Base-by-base conservation (phyloP, 1,140 invertebrate species). In the Atta colombica region DNA sequence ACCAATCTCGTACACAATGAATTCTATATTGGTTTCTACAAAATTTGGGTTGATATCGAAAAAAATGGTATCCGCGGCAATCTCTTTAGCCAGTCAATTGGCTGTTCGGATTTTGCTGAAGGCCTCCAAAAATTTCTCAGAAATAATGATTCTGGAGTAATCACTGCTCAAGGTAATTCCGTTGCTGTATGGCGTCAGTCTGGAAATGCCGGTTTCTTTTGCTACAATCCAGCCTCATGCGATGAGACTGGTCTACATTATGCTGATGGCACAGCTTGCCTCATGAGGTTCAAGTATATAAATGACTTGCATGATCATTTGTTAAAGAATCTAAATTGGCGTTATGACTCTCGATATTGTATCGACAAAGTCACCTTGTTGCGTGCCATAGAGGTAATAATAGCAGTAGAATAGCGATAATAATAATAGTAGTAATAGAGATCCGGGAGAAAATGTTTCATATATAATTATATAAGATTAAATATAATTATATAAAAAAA, bases 11-110 rank as follows among this genome's bases (percentile, higher is more conserved):
- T 94, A 1, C 74, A 90, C 60, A 89, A 93, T 0, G 93, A 94
- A 72, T 94, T 94, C 77, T 93, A 92, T 39, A 77, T 94, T 14
- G 89, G 91, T 0, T 90, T 92, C 55, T 94, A 93, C 55, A 94
- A 94, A 49, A 85, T 92, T 3, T 5, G 86, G 10, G 86, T 94
- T 0, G 91, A 86, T 39, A 85, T 85, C 0, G 92, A 94, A n/a
- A 74, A 87, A 2, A 92, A 80, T 2, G 88, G 77, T 0, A 82
- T 93, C 8, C 89, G 75, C 12, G 94, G 94, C 0, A 94, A 94
- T 61, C 63, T 94, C 0, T 88, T 91, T 65, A 92, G 88, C 45
- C 91, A 93, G 5, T 88, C 82, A 0, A 71, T 77, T 0, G 93
- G 93, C 5, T 91, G 91, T 49, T 91, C 91, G 0, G 90, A 92